Conservation (phyloP, 2,888 invertebrate species). For the Hirtodrosophila histrioides region DNA sequence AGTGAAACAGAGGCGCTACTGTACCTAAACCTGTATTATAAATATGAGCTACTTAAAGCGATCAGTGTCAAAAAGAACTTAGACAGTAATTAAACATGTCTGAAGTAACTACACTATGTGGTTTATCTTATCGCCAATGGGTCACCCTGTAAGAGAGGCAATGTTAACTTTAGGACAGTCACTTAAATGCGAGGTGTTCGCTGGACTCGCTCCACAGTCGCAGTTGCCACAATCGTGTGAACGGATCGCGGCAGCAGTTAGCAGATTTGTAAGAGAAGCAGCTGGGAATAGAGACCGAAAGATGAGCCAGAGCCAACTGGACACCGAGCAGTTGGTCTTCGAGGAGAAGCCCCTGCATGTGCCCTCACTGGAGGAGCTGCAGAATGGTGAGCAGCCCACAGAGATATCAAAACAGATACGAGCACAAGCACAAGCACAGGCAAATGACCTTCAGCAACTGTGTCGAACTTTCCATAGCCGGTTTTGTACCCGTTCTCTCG, state of each 20-base stretch:
- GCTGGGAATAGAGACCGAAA: conserved; percentile 27
- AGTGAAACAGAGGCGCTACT: conserved; percentile 7
- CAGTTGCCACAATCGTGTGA: conserved; percentile 53
- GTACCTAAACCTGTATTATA: conserved; percentile 13
- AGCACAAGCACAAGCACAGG: conserved; percentile 14
- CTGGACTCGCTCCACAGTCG: conserved; percentile 55
- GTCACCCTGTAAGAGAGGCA: conserved; percentile 70
- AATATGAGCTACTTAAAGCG: conserved; percentile 17
- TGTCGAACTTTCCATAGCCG: conserved; percentile 68
- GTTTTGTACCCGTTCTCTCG: conserved; percentile 41
- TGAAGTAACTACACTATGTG: conserved; percentile 12
- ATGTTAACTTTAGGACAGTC: conserved; percentile 72
- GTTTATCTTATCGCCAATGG: conserved; percentile 66
- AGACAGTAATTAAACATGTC: conserved; percentile 37
- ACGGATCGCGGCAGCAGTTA: conserved; percentile 29
- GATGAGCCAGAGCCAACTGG: conserved; percentile 75
- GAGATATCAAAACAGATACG: conserved; percentile 29
- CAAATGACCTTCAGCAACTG: conserved; percentile 74
- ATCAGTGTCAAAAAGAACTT: conserved; percentile 20
- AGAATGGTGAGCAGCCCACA: conserved; percentile 83
- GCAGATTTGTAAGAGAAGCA: background rate
- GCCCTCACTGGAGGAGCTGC: conserved; percentile 88
- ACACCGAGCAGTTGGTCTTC: conserved; percentile 83
- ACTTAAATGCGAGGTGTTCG: conserved; percentile 19
- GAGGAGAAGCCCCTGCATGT: conserved; percentile 86